These are phyloP conservation scores for Drosophila jambulina DNA, from an alignment of 1,140 invertebrate genomes.

Conservation along the genomic window DNA sequence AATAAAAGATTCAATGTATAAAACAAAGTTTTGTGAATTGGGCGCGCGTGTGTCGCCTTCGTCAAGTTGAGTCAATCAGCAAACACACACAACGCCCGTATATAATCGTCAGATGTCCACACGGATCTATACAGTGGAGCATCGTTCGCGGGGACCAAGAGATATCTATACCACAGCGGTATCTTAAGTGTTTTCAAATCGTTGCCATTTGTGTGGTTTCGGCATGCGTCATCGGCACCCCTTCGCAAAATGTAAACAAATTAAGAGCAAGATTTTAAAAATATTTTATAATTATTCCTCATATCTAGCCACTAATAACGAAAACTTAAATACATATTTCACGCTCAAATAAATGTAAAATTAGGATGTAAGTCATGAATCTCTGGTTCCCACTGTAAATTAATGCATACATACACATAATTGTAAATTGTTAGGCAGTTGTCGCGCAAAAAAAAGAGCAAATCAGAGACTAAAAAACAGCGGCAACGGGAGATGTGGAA, in stretches of 20 bases:
- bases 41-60: conserved; percentile 53
- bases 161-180: not conserved
- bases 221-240: too few species aligned
- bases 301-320: too few species aligned
- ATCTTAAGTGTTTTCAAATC: not conserved
- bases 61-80: conserved; percentile 68
- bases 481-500: not conserved
- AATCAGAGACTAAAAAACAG: conserved; percentile 21
- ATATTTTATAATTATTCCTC: too few species aligned
- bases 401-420: conserved; percentile 31
- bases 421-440: conserved; percentile 59
- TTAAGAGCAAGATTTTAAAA: too few species aligned
- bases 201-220: too few species aligned
- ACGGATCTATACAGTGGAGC: conserved; percentile 22
- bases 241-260: not conserved
- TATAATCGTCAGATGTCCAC: conserved; percentile 25
- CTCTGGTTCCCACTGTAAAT: conserved; percentile 7
- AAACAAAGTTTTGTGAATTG: conserved; percentile 64
- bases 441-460: conserved; percentile 37
- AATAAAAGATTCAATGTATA: conserved; percentile 51
- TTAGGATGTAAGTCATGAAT: not conserved
- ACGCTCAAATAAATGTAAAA: too few species aligned
- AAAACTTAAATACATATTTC: too few species aligned
- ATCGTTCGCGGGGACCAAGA: not conserved
- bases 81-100: conserved; percentile 31